Conservation (phyloP, 2,113 vertebrate genomes). For the Telmatochromis brachygnathus region DNA sequence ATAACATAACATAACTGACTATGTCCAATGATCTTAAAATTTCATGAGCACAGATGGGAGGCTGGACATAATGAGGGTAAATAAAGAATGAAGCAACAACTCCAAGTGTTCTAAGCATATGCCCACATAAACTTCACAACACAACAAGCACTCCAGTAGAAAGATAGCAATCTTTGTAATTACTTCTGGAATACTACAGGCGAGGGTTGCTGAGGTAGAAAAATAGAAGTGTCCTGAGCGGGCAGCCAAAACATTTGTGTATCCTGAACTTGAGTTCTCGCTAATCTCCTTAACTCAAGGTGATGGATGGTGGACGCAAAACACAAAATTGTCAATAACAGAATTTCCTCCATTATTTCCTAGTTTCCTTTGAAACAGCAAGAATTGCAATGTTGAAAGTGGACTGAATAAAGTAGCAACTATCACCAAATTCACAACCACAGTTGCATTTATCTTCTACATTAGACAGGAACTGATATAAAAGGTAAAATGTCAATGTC, state of each 20-base stretch:
- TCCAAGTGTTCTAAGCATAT: constrained; percentile 24
- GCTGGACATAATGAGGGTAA: constrained; percentile 7
- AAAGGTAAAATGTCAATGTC: background rate
- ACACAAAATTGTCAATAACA: background rate
- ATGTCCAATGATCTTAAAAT: background rate
- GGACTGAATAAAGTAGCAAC: background rate
- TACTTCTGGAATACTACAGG: background rate
- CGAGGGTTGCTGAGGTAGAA: background rate
- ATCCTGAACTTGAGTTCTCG: background rate
- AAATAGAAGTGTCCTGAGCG: background rate
- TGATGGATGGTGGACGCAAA: background rate
- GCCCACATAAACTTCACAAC: background rate
- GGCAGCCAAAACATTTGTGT: background rate
- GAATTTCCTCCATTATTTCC: background rate
- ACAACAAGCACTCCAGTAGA: background rate
- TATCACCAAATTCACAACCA: background rate
- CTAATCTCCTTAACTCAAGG: background rate
- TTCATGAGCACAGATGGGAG: background rate
- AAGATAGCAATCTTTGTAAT: background rate
- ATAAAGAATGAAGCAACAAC: constrained; percentile 25
- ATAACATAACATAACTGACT: background rate
- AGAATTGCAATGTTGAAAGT: background rate
- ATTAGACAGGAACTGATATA: background rate
- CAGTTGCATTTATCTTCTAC: background rate
- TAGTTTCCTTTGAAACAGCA: background rate